Evolutionary conservation across 2,113 vertebrate genomes (phyloP).

Genomic region (Poecilia latipinna): DNA sequence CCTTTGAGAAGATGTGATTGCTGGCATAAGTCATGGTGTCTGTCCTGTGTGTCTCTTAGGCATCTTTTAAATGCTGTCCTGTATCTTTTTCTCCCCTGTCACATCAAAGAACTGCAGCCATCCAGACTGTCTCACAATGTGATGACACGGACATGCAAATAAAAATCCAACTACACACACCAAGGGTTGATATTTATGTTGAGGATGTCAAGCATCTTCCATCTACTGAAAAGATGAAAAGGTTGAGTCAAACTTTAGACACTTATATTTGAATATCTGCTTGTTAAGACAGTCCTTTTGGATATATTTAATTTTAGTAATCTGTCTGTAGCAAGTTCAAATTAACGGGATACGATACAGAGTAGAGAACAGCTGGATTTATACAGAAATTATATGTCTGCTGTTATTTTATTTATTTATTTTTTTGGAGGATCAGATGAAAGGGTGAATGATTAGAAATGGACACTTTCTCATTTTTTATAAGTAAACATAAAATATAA

Average conservation of each 20-base stretch:
- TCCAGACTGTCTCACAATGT: slow-evolving; percentile 40
- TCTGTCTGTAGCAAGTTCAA: background rate
- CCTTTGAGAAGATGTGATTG: slow-evolving; percentile 18
- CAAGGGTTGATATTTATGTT: background rate
- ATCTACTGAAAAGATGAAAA: too few species aligned
- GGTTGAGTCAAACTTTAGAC: too few species aligned
- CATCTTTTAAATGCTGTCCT: slow-evolving; percentile 21
- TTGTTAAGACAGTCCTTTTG: too few species aligned
- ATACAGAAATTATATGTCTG: background rate
- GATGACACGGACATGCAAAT: slow-evolving; percentile 21
- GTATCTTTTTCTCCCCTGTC: slow-evolving; percentile 28
- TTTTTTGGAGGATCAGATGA: background rate
- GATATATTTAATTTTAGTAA: too few species aligned
- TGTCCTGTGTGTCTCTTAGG: slow-evolving; percentile 27
- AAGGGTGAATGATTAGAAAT: background rate
- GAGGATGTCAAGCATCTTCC: too few species aligned
- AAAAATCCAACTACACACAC: slow-evolving; percentile 10
- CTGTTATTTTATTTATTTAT: too few species aligned
- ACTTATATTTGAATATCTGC: too few species aligned
- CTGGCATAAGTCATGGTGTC: slow-evolving; percentile 32
- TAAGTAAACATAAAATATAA: background rate
- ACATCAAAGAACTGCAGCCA: slow-evolving; percentile 53
- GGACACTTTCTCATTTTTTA: background rate
- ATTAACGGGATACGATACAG: background rate
- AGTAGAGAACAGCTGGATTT: background rate